These are phyloP conservation scores for Eleutherodactylus coqui DNA, from an alignment of 2,797 vertebrate species.

Conservation along the genomic window DNA sequence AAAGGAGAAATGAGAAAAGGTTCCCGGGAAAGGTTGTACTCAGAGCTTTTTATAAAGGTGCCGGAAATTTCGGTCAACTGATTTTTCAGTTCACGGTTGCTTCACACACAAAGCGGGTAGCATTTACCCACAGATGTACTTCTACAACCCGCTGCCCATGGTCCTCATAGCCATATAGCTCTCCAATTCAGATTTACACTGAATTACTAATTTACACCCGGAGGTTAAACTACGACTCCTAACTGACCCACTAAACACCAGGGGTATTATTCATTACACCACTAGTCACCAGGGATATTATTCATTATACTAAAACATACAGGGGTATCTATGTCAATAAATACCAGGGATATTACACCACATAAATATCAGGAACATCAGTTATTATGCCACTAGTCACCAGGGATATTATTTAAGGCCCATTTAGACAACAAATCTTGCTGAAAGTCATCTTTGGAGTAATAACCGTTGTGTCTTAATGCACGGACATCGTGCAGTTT, in stretches of 20 bases:
- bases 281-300: not conserved
- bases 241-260: not conserved
- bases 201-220: not conserved
- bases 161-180: not conserved
- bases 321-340: too few relatives aligned
- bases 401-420: not conserved
- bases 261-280: not conserved
- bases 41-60: not conserved
- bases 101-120: not conserved
- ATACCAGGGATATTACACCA: not conserved
- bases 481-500: too few relatives aligned
- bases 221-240: not conserved
- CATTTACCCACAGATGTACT: not conserved
- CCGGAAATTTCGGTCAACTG: not conserved
- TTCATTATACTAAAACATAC: not conserved
- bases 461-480: too few relatives aligned
- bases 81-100: not conserved
- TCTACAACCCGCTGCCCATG: not conserved
- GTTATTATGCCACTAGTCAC: not conserved
- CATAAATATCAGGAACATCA: not conserved
- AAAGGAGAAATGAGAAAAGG: conserved; percentile 28
- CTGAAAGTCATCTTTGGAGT: too few relatives aligned
- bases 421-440: too few relatives aligned
- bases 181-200: too few relatives aligned
- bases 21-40: conserved; percentile 48